Percentiles rank a stretch among this genome's conserved stretches.
Evolutionary conservation across 2,888 invertebrate species (phyloP).

Genomic region (Idaea straminata): DNA sequence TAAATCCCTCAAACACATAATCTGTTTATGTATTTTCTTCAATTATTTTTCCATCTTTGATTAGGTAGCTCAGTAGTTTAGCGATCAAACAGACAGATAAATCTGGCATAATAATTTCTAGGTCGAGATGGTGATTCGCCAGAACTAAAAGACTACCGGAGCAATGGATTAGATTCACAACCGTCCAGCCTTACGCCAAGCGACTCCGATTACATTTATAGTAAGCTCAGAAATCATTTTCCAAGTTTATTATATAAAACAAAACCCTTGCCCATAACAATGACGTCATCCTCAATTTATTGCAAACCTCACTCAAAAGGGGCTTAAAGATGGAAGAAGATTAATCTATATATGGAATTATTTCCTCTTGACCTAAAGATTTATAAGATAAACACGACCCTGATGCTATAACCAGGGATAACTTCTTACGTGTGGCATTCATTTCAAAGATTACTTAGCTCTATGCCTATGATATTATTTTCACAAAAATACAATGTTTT

Average conservation of each 20-base stretch:
- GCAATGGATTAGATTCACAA: slow-evolving; percentile 50
- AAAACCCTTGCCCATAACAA: too few relatives aligned
- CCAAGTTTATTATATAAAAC: too few relatives aligned
- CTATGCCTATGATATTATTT: neutral
- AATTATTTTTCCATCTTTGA: too few relatives aligned
- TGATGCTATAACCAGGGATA: neutral
- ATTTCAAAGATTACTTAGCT: slow-evolving; percentile 1
- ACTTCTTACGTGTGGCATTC: neutral
- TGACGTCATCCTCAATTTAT: too few relatives aligned
- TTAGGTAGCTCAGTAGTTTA: neutral
- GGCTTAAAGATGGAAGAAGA: too few relatives aligned
- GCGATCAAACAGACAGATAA: neutral
- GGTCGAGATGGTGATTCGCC: slow-evolving; percentile 66
- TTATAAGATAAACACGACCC: too few relatives aligned
- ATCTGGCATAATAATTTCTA: slow-evolving; percentile 21
- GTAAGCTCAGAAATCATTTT: slow-evolving; percentile 42
- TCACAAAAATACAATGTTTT: neutral
- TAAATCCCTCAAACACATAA: too few relatives aligned
- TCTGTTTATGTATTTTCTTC: too few relatives aligned
- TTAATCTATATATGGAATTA: too few relatives aligned
- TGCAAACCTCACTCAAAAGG: too few relatives aligned
- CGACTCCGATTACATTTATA: slow-evolving; percentile 53
- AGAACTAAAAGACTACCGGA: slow-evolving; percentile 67
- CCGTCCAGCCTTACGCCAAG: slow-evolving; percentile 50
- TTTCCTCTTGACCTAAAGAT: too few relatives aligned